phyloP scores from a whole-genome alignment of 1,140 invertebrate genomes.

The Calephelis virginiensis region DNA sequence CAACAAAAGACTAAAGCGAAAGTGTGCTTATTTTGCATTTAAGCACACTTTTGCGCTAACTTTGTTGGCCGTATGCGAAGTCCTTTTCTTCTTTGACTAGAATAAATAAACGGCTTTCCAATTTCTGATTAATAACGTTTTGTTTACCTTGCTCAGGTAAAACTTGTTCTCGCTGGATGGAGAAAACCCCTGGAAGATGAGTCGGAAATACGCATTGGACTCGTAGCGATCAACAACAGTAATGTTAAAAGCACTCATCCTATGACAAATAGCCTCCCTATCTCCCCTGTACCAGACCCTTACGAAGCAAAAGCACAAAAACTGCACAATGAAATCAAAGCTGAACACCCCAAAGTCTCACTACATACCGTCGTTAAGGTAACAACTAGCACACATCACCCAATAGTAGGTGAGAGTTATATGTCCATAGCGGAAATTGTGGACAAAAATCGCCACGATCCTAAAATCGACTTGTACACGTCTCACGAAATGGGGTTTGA shows the following conservation, averaged over 20 bases:
- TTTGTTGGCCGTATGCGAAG: too few relatives aligned
- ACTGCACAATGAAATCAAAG: neutral
- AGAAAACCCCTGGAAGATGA: neutral
- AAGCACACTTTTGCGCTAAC: too few relatives aligned
- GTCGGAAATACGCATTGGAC: neutral
- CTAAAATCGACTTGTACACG: neutral
- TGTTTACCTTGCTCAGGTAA: neutral
- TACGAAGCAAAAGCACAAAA: neutral
- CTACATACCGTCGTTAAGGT: neutral
- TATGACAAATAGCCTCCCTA: neutral
- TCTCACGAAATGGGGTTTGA: neutral
- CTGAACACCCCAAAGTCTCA: neutral
- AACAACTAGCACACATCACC: neutral
- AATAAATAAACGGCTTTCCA: too few relatives aligned
- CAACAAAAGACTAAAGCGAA: too few relatives aligned
- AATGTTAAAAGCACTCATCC: neutral
- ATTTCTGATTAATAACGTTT: too few relatives aligned
- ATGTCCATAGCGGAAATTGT: neutral
- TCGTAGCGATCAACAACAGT: neutral
- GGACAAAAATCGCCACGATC: neutral
- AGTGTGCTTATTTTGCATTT: too few relatives aligned
- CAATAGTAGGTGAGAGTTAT: neutral
- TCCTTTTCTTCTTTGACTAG: too few relatives aligned
- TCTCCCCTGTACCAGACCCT: neutral
- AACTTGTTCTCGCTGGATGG: neutral